phyloP scores from a whole-genome alignment of 1,140 invertebrate genomes.

The Saccostrea cuccullata region DNA sequence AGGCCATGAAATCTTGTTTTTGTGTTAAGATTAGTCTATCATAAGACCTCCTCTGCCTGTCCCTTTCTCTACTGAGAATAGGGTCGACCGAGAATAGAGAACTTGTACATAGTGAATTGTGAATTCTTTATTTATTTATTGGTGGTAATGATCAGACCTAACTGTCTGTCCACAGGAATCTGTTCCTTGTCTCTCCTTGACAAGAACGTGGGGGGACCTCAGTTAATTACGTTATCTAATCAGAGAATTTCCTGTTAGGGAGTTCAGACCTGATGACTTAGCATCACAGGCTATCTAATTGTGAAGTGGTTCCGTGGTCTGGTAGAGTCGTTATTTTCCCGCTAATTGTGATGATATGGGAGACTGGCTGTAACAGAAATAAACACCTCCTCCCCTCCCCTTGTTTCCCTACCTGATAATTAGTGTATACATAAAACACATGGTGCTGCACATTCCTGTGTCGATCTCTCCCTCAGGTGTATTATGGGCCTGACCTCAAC shows the following conservation, averaged over 20 bases:
- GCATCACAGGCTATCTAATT: background rate
- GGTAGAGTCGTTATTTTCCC: background rate
- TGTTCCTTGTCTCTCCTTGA: background rate
- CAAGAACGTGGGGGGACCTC: background rate
- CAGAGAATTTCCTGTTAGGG: background rate
- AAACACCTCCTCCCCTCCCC: background rate
- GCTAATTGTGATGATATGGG: slow-evolving; percentile 21
- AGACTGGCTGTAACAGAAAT: background rate
- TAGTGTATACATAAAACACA: slow-evolving; percentile 1
- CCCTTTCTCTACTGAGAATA: too few relatives aligned
- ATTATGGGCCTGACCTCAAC: background rate
- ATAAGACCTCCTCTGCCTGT: too few relatives aligned
- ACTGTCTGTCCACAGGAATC: background rate
- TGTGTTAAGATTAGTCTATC: too few relatives aligned
- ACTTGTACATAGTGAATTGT: too few relatives aligned
- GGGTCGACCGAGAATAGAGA: too few relatives aligned
- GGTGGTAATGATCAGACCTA: too few relatives aligned
- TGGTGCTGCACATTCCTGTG: background rate
- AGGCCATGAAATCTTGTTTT: too few relatives aligned
- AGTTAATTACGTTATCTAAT: slow-evolving; percentile 17
- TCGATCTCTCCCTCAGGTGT: background rate
- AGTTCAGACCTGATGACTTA: too few relatives aligned
- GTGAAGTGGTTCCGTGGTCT: background rate
- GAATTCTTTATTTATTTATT: too few relatives aligned
- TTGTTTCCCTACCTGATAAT: too few relatives aligned